Evolutionary conservation across 2,888 invertebrate genomes (phyloP).

Genomic region (Conchocele bisecta): DNA sequence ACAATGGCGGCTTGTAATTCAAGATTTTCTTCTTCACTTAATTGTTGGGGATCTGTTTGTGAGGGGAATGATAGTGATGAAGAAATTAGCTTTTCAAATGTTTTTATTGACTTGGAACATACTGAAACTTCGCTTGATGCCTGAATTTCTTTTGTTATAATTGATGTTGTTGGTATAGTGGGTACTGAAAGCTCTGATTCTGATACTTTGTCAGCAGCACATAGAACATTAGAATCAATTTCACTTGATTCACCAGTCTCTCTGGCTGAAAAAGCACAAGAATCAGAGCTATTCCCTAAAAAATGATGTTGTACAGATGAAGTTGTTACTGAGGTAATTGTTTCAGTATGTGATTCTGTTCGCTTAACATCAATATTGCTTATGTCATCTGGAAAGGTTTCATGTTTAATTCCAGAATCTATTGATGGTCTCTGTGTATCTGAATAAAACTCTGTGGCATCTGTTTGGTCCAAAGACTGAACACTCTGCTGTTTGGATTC

Average conservation of each 20-base stretch:
- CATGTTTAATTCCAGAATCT: no score
- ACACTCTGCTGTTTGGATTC: no score
- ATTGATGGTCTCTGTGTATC: no score
- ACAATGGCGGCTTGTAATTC: no score
- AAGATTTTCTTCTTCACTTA: no score
- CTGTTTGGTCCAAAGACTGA: no score
- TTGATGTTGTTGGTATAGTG: neutral
- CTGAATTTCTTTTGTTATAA: neutral
- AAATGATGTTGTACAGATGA: slow-evolving; percentile 53
- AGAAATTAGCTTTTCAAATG: slow-evolving; percentile 13
- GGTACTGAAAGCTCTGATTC: slow-evolving; percentile 49
- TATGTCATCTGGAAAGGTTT: no score
- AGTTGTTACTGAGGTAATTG: no score
- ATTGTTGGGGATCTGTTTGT: slow-evolving; percentile 9
- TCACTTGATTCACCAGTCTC: slow-evolving; percentile 15
- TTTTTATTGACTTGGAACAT: slow-evolving; percentile 16
- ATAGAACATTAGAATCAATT: slow-evolving; percentile 16
- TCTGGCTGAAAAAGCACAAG: slow-evolving; percentile 50
- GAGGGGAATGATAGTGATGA: slow-evolving; percentile 16
- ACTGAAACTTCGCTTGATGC: slow-evolving; percentile 31
- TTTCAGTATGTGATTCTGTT: no score
- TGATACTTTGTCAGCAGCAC: slow-evolving; percentile 46
- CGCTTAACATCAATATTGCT: no score
- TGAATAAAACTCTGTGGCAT: no score
- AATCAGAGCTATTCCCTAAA: slow-evolving; percentile 61